phyloP scores from a whole-genome alignment of 2,888 invertebrate genomes.

The Caenorhabditis japonica region DNA sequence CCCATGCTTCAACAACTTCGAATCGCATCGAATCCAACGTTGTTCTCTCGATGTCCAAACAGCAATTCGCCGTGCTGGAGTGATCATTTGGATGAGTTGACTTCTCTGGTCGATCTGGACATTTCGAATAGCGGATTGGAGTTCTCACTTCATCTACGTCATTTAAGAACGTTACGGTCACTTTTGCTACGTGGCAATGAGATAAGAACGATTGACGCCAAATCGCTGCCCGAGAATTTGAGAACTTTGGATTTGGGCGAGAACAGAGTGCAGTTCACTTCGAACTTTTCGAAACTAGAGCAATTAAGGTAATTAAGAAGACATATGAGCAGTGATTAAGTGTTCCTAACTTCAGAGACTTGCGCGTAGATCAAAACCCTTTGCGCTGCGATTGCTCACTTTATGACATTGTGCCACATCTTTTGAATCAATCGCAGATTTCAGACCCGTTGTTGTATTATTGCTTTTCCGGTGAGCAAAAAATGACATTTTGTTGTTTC shows the following conservation, averaged over 20 bases:
- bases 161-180: slow-evolving; percentile 42
- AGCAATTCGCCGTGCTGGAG: slow-evolving; percentile 56
- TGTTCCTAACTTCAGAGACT: slow-evolving; percentile 55
- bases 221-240: slow-evolving; percentile 58
- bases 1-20: slow-evolving; percentile 69
- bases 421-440: slow-evolving; percentile 58
- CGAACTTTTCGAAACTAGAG: slow-evolving; percentile 60
- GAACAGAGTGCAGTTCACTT: slow-evolving; percentile 66
- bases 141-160: slow-evolving; percentile 44
- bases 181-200: slow-evolving; percentile 55
- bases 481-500: too few species aligned
- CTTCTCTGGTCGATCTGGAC: slow-evolving; percentile 67
- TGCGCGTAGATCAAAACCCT: slow-evolving; percentile 67
- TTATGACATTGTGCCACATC: slow-evolving; percentile 59
- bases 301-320: slow-evolving; percentile 27
- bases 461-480: slow-evolving; percentile 67
- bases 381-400: slow-evolving; percentile 72
- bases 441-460: slow-evolving; percentile 67
- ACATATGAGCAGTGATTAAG: slow-evolving; percentile 2
- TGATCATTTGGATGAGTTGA: slow-evolving; percentile 61
- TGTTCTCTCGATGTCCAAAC: slow-evolving; percentile 50
- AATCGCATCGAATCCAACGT: slow-evolving; percentile 59
- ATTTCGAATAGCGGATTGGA: slow-evolving; percentile 61
- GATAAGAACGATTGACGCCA: slow-evolving; percentile 55
- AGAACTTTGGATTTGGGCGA: slow-evolving; percentile 63